Conservation (phyloP, 1,140 invertebrate species). For the Mesaphorura yosii region DNA sequence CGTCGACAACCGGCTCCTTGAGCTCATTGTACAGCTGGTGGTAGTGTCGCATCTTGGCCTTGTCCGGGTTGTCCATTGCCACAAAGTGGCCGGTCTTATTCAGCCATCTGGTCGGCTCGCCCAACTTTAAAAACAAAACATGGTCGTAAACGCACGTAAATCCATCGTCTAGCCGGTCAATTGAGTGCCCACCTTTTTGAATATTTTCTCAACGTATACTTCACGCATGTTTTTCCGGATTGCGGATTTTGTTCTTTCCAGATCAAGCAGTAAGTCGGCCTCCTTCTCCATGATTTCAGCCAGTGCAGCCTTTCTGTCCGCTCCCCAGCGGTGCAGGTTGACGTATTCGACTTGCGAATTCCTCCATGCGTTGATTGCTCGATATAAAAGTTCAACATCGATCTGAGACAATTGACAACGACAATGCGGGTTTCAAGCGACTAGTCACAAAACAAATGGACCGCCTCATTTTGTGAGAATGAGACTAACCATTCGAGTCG, state of each 20-base stretch:
- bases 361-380: constrained; percentile 27
- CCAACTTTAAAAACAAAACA: constrained; percentile 19
- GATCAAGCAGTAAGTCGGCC: constrained; percentile 23
- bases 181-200: constrained; percentile 11
- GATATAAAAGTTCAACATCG: constrained; percentile 27
- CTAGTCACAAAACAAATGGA: too few species aligned
- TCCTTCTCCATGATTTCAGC: constrained; percentile 25
- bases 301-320: constrained; percentile 27
- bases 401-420: constrained; percentile 14
- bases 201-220: constrained; percentile 9
- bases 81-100: constrained; percentile 22
- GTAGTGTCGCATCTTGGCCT: constrained; percentile 4
- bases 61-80: constrained; percentile 13
- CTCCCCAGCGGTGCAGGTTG: constrained; percentile 22
- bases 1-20: background rate
- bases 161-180: background rate
- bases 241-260: constrained; percentile 18
- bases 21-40: constrained; percentile 13
- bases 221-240: constrained; percentile 13
- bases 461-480: too few species aligned
- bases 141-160: background rate
- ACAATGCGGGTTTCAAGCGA: too few species aligned
- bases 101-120: constrained; percentile 21
- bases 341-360: constrained; percentile 24
- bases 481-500: constrained; percentile 20